Percentiles rank a stretch among this genome's conserved stretches.
These are phyloP conservation scores for Tragelaphus strepsiceros DNA, from an alignment of 2,113 vertebrate species.

Conservation along the genomic window DNA sequence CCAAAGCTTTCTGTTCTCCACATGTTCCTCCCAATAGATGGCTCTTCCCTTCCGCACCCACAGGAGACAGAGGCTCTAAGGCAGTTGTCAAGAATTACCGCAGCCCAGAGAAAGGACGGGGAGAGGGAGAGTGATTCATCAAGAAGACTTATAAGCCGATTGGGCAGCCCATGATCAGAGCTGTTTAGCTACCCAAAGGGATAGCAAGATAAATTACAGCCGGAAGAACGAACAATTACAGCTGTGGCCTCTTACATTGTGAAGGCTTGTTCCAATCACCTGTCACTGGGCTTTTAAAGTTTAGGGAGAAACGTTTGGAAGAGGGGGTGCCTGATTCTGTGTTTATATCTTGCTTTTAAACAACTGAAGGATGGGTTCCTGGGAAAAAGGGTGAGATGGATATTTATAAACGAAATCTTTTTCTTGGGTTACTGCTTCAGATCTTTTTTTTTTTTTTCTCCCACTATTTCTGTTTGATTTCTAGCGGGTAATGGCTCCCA, in stretches of 20 bases:
- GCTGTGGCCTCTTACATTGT: slow-evolving; percentile 10
- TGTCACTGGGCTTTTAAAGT: slow-evolving; percentile 18
- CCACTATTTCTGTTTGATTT: slow-evolving; percentile 24
- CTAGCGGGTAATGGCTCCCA: not conserved
- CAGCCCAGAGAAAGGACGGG: slow-evolving; percentile 35
- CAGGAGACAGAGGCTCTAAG: slow-evolving; percentile 41
- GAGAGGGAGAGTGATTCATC: slow-evolving; percentile 61
- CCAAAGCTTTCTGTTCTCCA: not conserved
- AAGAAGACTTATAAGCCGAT: slow-evolving; percentile 58
- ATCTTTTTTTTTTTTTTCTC: not conserved
- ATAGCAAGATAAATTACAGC: slow-evolving; percentile 61
- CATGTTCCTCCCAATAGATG: slow-evolving; percentile 14
- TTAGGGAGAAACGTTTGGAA: not conserved
- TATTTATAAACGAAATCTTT: slow-evolving; percentile 55
- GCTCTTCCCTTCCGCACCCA: not conserved
- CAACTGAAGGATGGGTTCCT: not conserved
- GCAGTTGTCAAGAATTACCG: slow-evolving; percentile 63
- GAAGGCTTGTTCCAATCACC: slow-evolving; percentile 45
- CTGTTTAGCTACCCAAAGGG: slow-evolving; percentile 65
- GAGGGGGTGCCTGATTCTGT: not conserved
- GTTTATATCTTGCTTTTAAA: slow-evolving; percentile 10
- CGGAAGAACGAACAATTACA: slow-evolving; percentile 61
- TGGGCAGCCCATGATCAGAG: slow-evolving; percentile 52
- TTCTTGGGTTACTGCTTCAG: slow-evolving; percentile 13
- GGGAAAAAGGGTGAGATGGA: not conserved